These are phyloP conservation scores for Torymus aiolomorphi DNA, from an alignment of 2,888 invertebrate genomes.

Conservation along the genomic window DNA sequence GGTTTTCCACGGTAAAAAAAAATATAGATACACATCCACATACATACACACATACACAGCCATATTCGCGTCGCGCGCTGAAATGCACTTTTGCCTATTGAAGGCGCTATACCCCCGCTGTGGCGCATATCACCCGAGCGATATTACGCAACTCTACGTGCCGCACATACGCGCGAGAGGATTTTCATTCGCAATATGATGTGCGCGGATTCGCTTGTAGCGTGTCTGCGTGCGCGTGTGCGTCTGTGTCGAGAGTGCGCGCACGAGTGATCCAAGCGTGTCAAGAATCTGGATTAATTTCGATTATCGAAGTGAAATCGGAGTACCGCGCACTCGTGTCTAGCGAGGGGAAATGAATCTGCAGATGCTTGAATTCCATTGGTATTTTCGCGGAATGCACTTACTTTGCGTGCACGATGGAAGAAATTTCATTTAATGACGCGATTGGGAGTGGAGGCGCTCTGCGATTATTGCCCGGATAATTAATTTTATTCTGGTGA, in stretches of 20 bases:
- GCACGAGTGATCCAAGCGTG: slow-evolving; percentile 11
- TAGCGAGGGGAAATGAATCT: slow-evolving; percentile 40
- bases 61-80: no score
- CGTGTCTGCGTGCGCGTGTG: no score
- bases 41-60: no score
- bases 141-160: slow-evolving; percentile 35
- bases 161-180: not conserved
- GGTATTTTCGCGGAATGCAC: slow-evolving; percentile 40
- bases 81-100: slow-evolving; percentile 4
- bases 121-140: slow-evolving; percentile 28
- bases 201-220: not conserved
- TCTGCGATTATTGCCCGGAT: not conserved
- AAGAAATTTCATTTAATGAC: slow-evolving; percentile 28
- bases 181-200: slow-evolving; percentile 50
- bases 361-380: slow-evolving; percentile 37
- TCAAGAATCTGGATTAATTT: slow-evolving; percentile 51
- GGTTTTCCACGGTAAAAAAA: no score
- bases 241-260: not conserved
- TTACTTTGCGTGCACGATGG: not conserved
- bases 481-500: not conserved
- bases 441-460: not conserved
- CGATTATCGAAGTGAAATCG: slow-evolving; percentile 38
- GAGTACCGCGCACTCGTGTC: not conserved
- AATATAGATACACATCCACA: no score
- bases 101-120: not conserved